Percentiles rank a stretch among this genome's conserved stretches.
Conservation (phyloP, 2,797 vertebrate genomes). For the Myotis vivesi region DNA sequence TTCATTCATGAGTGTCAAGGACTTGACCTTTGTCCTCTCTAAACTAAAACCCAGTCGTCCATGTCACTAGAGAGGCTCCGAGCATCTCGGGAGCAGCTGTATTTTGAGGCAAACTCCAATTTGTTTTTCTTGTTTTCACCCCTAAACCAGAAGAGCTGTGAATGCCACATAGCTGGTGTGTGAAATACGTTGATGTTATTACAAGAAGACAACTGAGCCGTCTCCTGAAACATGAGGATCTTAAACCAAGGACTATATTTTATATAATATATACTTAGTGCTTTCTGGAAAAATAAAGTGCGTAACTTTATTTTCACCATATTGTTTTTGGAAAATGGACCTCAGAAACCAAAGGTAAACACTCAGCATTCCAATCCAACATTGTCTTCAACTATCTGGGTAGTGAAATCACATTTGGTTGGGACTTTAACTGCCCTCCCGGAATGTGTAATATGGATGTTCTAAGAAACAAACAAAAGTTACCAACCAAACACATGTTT, state of each 20-base stretch:
- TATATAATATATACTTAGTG: neutral
- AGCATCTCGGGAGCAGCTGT: neutral
- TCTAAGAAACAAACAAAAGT: conserved; percentile 1
- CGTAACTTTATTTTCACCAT: neutral
- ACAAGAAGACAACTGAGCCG: neutral
- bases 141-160: neutral
- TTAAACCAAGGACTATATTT: neutral
- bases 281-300: conserved; percentile 27
- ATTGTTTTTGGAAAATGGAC: neutral
- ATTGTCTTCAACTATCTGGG: neutral
- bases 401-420: neutral
- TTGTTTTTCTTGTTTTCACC: neutral
- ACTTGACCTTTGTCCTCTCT: neutral
- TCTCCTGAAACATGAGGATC: neutral
- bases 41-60: neutral
- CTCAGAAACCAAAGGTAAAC: conserved; percentile 29
- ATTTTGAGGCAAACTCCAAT: neutral
- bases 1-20: neutral
- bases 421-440: neutral
- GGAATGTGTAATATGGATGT: neutral
- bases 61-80: neutral
- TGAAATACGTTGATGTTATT: neutral
- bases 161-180: neutral
- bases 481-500: neutral
- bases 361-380: neutral